Base-by-base conservation (phyloP, 2,113 vertebrate species). In the Alectura lathami region DNA sequence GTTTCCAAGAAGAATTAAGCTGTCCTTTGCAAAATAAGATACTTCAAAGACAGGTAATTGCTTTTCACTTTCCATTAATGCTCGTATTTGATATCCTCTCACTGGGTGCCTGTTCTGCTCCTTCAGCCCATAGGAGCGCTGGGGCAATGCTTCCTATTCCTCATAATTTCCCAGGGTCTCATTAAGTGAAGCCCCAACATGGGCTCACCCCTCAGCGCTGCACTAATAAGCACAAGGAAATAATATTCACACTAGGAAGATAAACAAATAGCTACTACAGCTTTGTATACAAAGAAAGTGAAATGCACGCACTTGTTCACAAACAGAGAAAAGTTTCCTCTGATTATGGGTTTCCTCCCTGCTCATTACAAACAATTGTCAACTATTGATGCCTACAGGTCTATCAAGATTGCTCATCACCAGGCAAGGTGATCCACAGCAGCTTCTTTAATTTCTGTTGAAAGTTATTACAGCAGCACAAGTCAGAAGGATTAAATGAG, bases 371-470 rank as follows among this genome's bases (percentile, higher is more conserved):
- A 86, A 77, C 56, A 83, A 42, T 16, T 70, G 51, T 51, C 56
- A 90, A 38, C 43, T 85, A 53, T 88, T 77, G 45, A 63, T 80
- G 64, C 26, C 68, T 70, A 24, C 43, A 73, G 63, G 67, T 76
- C 62, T 85, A 86, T 66, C 64, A 70, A 74, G 38, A 75, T 86
- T 68, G 74, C 34, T 91, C 63, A 63, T 82, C 24, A 9, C 45
- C 56, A 73, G 30, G 64, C 76, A 84, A 88, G 53, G 56, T 7
- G 4, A 54, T 82, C 60, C 69, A 78, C 34, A 60, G 27, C 62
- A 77, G 18, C 38, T 93, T 91, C 86, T 89, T 68, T 79, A 93
- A 93, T 80, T 95, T 84, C 90, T 27, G 8, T 82, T 91, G 75
- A 60, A 66, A 89, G 45, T 60, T 74, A 69, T 78, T 69, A 68